phyloP scores from a whole-genome alignment of 2,797 vertebrate genomes.

The Lateolabrax maculatus region DNA sequence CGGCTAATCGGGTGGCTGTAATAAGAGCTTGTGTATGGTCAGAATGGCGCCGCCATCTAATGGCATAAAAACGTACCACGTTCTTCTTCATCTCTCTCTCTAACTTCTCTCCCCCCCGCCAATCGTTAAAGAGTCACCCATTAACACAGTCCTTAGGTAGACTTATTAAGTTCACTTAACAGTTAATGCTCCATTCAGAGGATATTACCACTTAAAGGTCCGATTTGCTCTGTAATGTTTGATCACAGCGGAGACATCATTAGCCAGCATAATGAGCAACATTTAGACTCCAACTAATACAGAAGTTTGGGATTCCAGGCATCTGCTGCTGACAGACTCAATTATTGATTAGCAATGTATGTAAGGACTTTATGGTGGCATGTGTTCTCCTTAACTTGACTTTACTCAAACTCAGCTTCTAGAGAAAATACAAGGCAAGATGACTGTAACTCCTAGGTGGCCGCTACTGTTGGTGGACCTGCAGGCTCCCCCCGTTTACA shows the following conservation, averaged over 20 bases:
- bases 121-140: slow-evolving; percentile 61
- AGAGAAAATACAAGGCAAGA: background rate
- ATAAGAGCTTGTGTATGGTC: slow-evolving; percentile 70
- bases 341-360: slow-evolving; percentile 2
- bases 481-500: no score
- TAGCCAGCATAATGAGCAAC: slow-evolving; percentile 50
- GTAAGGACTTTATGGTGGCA: background rate
- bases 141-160: slow-evolving; percentile 69
- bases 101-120: slow-evolving; percentile 29
- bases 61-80: slow-evolving; percentile 64
- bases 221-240: slow-evolving; percentile 54
- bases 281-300: slow-evolving; percentile 35
- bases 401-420: background rate
- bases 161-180: slow-evolving; percentile 79
- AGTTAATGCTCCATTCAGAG: slow-evolving; percentile 77
- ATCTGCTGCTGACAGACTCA: slow-evolving; percentile 15
- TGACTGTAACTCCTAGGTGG: background rate
- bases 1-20: slow-evolving; percentile 80
- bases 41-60: slow-evolving; percentile 53
- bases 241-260: slow-evolving; percentile 55
- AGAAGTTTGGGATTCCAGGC: slow-evolving; percentile 29
- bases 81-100: slow-evolving; percentile 48
- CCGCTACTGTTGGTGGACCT: background rate
- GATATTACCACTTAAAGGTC: slow-evolving; percentile 69
- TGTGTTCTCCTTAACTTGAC: background rate